Percentiles rank a stretch among this genome's conserved stretches.
phyloP scores from a whole-genome alignment of 1,140 invertebrate genomes.

The Steinernema feltiae region DNA sequence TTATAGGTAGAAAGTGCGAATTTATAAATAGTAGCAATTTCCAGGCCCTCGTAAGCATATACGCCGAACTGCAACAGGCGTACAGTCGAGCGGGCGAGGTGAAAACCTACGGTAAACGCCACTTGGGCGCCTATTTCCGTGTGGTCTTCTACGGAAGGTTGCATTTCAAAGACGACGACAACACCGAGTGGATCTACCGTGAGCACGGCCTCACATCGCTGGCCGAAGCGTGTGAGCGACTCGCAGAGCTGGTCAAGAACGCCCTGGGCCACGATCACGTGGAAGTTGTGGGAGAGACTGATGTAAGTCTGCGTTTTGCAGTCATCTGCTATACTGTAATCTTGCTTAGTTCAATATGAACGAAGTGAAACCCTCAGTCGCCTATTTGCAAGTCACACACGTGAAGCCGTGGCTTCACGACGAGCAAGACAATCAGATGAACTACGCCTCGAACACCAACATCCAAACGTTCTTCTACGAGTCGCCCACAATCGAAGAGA shows the following conservation, averaged over 20 bases:
- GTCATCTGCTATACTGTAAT: not conserved
- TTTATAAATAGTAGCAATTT: no score
- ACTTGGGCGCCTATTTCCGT: constrained; percentile 81
- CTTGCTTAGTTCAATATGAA: constrained; percentile 69
- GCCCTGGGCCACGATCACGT: constrained; percentile 45
- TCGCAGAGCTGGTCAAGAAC: constrained; percentile 49
- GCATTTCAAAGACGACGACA: constrained; percentile 69
- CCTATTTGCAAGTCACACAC: constrained; percentile 35
- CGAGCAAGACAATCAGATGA: constrained; percentile 3
- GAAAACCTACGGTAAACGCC: constrained; percentile 73
- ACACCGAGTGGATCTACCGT: constrained; percentile 86
- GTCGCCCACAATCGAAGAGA: constrained; percentile 24
- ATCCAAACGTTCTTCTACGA: constrained; percentile 31
- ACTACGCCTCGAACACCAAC: constrained; percentile 22
- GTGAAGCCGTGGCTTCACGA: constrained; percentile 25
- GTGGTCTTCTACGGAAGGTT: constrained; percentile 75
- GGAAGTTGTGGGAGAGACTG: constrained; percentile 35
- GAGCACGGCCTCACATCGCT: constrained; percentile 87
- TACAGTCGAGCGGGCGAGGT: constrained; percentile 79
- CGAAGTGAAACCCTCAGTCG: constrained; percentile 70
- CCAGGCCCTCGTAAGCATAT: constrained; percentile 68
- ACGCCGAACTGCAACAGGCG: constrained; percentile 65
- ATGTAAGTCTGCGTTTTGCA: constrained; percentile 25
- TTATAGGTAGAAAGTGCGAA: no score
- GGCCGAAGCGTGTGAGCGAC: constrained; percentile 81